Base-by-base conservation (phyloP, 2,888 invertebrate genomes). In the Pilophorus perplexus region DNA sequence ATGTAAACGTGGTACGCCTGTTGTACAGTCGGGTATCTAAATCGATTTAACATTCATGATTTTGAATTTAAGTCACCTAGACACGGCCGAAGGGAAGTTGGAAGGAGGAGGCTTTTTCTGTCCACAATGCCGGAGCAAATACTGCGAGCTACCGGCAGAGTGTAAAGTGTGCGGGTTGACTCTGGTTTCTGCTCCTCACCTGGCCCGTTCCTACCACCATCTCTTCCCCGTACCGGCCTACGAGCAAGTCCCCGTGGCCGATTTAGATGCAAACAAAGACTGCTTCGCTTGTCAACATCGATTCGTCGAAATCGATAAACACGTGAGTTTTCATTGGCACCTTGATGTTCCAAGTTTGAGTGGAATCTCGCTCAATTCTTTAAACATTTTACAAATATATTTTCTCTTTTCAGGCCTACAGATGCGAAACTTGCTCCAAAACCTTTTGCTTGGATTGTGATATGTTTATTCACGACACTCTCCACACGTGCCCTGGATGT, bases 401-500 rank as follows among this genome's bases (percentile, higher is more conserved):
- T 44, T 44, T 16, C 16, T 28, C 28, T 69, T 80, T 81, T 66
- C 79, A 90, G 88, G 82, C 93, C 18, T 95, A 89, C 76, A 81
- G 84, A 40, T 98, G 97, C 78, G 82, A 81, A 33, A 85, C 85
- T 16, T 98, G 98, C 77, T 77, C 77, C 3, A 85, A 88, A 76
- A 79, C 83, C 67, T 97, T 91, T 78, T 99, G 99, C 77, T 82
- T 92, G 74, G 95, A 98, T 78, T 99, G 99, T 80, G 97, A 98
- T 81, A 83, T 92, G 73, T 91, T 94, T 76, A 87, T 98, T 38
- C 93, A 97, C 72, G 92, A 93, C 73, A 89, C 92, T 0, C 80
- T 99, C 62, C 98, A 99, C 78, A 90, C 92, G 38, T 99, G 99
- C 77, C 97, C 98, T 14, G 96, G 94, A 44, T 99, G 99, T 79